Evolutionary conservation across 2,797 vertebrate genomes (phyloP), one percentile per base, ranked within the genome.

Genomic region (Catostomus latipinnis): DNA sequence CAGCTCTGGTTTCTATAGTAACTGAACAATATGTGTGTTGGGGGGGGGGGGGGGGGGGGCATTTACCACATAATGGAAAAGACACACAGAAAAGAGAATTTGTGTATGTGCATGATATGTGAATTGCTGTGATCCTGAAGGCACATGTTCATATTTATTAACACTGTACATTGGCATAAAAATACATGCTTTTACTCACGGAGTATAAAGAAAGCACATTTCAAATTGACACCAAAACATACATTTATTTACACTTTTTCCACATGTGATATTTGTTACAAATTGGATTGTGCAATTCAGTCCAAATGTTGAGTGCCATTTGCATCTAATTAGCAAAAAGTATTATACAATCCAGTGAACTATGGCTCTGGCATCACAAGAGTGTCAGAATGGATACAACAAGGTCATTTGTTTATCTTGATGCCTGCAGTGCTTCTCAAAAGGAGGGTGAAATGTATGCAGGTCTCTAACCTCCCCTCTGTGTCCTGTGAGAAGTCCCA

Each of bases 41-140:
- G 81, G 3, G 52, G 81, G 75, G 79, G 67, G 87, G 86, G 75
- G 68, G 67, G 85, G 84, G 87, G 86, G 75, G 71, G 86, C 87
- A 91, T 90, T 87, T 90, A 81, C 71, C 85, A 71, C 70, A 87
- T 85, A 88, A 91, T 88, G 83, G 85, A 77, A 73, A 84, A 76
- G 84, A 80, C 77, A 70, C 49, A 74, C 70, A 81, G 79, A 78
- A 72, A 56, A 78, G 57, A 69, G 58, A 76, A 67, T 86, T 79
- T 0, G 6, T 80, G 86, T 73, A 81, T 86, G 82, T 79, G 63
- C 58, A 80, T 61, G 74, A 85, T 80, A 81, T 77, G 65, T 65
- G 77, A 78, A 70, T 84, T 13, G 81, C 60, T 52, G 66, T 48
- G 34, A 65, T 83, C 65, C 77, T 77, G 68, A 83, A 83, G 57